A percentile compares a stretch with the other conserved stretches of the same genome.
These are phyloP conservation scores for Microcebus tavaratra DNA, from an alignment of 2,113 vertebrate species.

Conservation along the genomic window DNA sequence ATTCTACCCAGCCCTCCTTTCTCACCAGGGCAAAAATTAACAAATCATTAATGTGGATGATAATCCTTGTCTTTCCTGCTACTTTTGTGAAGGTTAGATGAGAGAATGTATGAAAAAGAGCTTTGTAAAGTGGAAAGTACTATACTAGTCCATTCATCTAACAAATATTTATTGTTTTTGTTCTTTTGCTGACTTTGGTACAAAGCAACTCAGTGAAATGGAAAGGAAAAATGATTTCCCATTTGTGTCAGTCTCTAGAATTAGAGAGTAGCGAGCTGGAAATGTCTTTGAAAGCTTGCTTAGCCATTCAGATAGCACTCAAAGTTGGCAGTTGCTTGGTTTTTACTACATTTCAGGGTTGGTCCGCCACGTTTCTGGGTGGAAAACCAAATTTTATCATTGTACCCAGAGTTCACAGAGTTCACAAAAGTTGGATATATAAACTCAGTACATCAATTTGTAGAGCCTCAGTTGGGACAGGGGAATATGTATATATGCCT, in stretches of 20 bases:
- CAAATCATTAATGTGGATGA: not conserved
- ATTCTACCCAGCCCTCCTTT: not conserved
- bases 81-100: not conserved
- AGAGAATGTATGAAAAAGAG: slow-evolving; percentile 22
- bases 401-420: not conserved
- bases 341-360: not conserved
- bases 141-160: slow-evolving; percentile 1
- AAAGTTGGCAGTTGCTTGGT: not conserved
- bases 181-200: slow-evolving; percentile 47
- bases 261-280: slow-evolving; percentile 3
- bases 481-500: not conserved
- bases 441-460: not conserved
- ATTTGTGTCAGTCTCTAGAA: slow-evolving; percentile 26
- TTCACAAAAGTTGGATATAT: not conserved
- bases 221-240: slow-evolving; percentile 34
- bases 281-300: not conserved
- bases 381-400: slow-evolving; percentile 9
- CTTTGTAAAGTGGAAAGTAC: not conserved
- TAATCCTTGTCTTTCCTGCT: slow-evolving; percentile 5
- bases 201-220: not conserved
- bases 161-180: not conserved
- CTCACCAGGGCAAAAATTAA: slow-evolving; percentile 3
- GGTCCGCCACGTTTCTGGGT: not conserved
- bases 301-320: slow-evolving; percentile 26
- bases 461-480: not conserved